Percentiles rank a stretch among this genome's conserved stretches.
phyloP scores from a whole-genome alignment of 1,140 invertebrate genomes.

The Apolygus lucorum region DNA sequence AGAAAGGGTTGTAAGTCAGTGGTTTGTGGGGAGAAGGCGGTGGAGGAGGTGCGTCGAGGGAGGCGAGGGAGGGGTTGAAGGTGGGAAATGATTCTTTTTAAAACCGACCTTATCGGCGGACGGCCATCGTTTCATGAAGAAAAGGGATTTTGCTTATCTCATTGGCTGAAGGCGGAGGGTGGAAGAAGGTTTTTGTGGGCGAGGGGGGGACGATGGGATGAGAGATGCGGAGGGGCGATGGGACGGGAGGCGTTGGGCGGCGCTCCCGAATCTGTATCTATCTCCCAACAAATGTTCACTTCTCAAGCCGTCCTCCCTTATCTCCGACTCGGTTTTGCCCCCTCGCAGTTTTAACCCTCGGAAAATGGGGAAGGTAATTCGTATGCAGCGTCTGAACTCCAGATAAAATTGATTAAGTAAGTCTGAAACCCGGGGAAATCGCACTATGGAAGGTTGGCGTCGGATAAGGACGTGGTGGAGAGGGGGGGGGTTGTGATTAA shows the following conservation, averaged over 20 bases:
- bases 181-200: not conserved
- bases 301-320: not conserved
- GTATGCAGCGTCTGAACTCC: not conserved
- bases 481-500: too few relatives aligned
- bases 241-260: too few relatives aligned
- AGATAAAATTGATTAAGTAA: conserved; percentile 2
- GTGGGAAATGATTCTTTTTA: not conserved
- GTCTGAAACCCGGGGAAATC: not conserved
- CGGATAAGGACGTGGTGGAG: too few relatives aligned
- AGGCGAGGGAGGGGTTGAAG: not conserved
- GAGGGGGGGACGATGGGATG: not conserved
- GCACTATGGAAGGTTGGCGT: too few relatives aligned
- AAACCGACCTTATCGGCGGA: not conserved
- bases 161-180: too few relatives aligned
- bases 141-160: not conserved
- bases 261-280: not conserved
- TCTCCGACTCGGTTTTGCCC: not conserved
- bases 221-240: too few relatives aligned
- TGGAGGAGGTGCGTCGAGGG: not conserved
- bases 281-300: not conserved
- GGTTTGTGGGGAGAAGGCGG: not conserved
- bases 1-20: too few relatives aligned
- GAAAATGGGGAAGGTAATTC: not conserved
- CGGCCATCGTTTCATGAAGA: not conserved
- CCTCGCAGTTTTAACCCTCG: not conserved